Percentiles rank a stretch among this genome's conserved stretches.
These are phyloP conservation scores for Fistularia tabacaria DNA, from an alignment of 2,797 vertebrate species.

Conservation along the genomic window DNA sequence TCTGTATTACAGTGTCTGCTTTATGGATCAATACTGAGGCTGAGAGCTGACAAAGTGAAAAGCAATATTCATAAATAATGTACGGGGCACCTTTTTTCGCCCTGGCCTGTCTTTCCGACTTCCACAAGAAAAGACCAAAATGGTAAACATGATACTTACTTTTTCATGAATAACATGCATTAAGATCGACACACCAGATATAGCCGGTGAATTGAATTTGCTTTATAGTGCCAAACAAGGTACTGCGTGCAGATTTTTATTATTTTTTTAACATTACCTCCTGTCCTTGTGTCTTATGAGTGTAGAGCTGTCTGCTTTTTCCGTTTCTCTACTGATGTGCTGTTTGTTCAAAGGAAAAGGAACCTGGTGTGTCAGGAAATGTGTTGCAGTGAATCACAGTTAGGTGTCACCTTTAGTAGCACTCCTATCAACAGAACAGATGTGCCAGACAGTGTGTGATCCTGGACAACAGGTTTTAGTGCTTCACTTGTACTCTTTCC, in stretches of 20 bases:
- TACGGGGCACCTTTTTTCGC: slow-evolving; percentile 56
- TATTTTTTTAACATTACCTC: slow-evolving; percentile 16
- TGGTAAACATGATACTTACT: slow-evolving; percentile 2
- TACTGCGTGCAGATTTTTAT: not conserved
- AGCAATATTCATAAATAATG: slow-evolving; percentile 82
- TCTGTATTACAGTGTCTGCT: slow-evolving; percentile 38
- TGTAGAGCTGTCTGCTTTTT: slow-evolving; percentile 24
- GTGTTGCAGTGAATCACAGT: slow-evolving; percentile 48
- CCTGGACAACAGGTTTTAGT: slow-evolving; percentile 27
- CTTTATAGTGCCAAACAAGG: too few species aligned
- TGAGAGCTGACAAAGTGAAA: slow-evolving; percentile 74
- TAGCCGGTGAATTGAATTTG: not conserved
- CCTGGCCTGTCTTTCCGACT: slow-evolving; percentile 29
- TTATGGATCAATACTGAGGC: slow-evolving; percentile 71
- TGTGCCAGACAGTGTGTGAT: slow-evolving; percentile 23
- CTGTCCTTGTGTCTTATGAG: slow-evolving; percentile 10
- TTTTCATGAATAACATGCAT: slow-evolving; percentile 1
- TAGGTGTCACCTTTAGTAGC: slow-evolving; percentile 45
- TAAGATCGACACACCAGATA: not conserved
- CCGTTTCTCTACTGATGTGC: slow-evolving; percentile 33
- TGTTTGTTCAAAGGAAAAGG: slow-evolving; percentile 37
- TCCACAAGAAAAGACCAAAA: slow-evolving; percentile 36
- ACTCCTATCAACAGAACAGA: slow-evolving; percentile 34
- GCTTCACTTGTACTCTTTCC: slow-evolving; percentile 34
- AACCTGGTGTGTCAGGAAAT: slow-evolving; percentile 42